These are phyloP conservation scores for Phyllotis vaccarum DNA, from an alignment of 2,797 vertebrate genomes.

Conservation along the genomic window DNA sequence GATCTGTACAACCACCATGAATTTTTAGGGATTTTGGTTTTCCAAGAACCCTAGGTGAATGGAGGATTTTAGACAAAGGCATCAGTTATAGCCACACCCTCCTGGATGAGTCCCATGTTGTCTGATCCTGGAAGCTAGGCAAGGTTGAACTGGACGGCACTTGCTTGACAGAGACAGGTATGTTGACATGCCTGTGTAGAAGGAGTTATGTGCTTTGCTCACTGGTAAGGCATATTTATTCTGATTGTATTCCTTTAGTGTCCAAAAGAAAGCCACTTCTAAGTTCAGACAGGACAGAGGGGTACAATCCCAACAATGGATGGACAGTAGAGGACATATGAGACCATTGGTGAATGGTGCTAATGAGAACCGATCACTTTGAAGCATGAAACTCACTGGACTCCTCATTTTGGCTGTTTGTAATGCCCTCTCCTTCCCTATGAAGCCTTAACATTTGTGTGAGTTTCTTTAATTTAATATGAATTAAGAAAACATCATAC, in stretches of 20 bases:
- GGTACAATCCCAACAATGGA: no score
- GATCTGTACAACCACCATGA: neutral
- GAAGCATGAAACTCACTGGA: neutral
- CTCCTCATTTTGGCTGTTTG: neutral
- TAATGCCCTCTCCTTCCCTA: no score
- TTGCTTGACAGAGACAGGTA: neutral
- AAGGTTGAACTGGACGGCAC: neutral
- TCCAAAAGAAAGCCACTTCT: neutral
- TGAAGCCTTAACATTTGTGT: neutral
- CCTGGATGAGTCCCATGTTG: neutral
- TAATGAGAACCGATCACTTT: neutral
- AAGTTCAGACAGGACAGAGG: neutral
- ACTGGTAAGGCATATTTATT: neutral
- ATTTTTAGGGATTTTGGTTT: neutral
- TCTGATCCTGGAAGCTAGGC: neutral
- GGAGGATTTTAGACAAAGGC: neutral
- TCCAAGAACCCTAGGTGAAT: neutral
- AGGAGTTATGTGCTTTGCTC: neutral
- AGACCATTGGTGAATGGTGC: neutral
- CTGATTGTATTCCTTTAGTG: neutral
- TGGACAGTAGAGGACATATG: neutral
- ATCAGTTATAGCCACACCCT: neutral
- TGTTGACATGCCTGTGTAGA: no score
- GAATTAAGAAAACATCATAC: neutral
- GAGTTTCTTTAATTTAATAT: slow-evolving; percentile 18